Evolutionary conservation across 2,113 vertebrate species (phyloP), one percentile per base, ranked within the genome.

Genomic region (Chionis minor): DNA sequence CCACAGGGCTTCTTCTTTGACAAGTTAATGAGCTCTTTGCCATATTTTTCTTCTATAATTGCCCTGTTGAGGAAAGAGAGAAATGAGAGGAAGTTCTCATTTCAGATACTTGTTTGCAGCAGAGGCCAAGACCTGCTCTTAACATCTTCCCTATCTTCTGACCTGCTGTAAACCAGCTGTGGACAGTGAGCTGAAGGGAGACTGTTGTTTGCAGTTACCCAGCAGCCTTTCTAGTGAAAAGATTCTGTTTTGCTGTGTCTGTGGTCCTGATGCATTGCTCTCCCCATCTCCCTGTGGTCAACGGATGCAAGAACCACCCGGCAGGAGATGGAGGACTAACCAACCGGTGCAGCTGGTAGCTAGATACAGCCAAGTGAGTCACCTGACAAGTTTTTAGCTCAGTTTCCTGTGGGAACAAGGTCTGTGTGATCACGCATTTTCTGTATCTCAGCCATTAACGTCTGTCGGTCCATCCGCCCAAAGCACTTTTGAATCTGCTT

Each of bases 1-100:
- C 99, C 99, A 61, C 99, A 99, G 19, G 99, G 98, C 87, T 99
- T 99, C 98, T 99, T 98, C 97, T 97, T 99, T 0, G 98, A 98
- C 93, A 99, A 98, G 78, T 93, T 98, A 33, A 99, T 97, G 30
- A 99, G 98, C 23, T 99, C 99, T 97, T 99, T 99, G 73, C 99
- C 99, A 5, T 99, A 99, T 80, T 98, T 99, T 94, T 99, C 99
- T 96, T 99, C 99, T 81, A 99, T 98, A 4, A 98, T 78, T 45
- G 99, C 99, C 97, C 99, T 99, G 82, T 90, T 24, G 54, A 71
- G 45, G 54, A 96, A 47, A 96, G n/a, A 88, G 85, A 77, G 72
- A 82, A 96, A 62, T 44, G 14, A 90, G 28, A 94, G 22, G 28
- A 72, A 83, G 51, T 40, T 59, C 38, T 51, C 4, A 24, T 9